Percentiles rank a stretch among this genome's conserved stretches.
Conservation (phyloP, 2,888 invertebrate genomes). For the Seira musarum region DNA sequence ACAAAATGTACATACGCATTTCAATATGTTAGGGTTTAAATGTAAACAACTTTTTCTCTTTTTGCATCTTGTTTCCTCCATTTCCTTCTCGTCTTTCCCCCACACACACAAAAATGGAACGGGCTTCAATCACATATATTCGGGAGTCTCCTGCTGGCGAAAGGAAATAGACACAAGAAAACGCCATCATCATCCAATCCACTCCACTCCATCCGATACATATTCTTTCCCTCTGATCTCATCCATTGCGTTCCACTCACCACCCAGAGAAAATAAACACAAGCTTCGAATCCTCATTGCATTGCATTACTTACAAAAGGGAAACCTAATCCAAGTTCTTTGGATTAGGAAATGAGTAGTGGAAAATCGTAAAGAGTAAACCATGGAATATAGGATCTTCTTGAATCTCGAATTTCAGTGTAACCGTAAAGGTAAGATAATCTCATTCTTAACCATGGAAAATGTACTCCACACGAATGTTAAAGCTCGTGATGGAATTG, state of each 20-base stretch:
- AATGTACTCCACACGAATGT: too few species aligned
- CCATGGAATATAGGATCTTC: too few species aligned
- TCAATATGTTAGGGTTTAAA: constrained; percentile 4
- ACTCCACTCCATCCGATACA: not conserved
- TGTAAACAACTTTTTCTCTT: constrained; percentile 14
- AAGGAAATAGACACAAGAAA: constrained; percentile 39
- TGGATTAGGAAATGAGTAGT: too few species aligned
- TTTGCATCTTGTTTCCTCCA: constrained; percentile 21
- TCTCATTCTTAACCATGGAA: too few species aligned
- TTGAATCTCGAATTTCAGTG: too few species aligned
- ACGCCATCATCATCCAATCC: constrained; percentile 2
- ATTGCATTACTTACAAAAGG: too few species aligned
- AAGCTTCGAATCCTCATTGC: too few species aligned
- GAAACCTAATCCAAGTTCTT: too few species aligned
- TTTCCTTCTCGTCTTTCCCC: constrained; percentile 2
- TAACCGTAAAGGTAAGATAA: too few species aligned
- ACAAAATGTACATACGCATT: too few species aligned
- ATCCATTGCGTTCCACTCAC: not conserved
- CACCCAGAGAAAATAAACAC: not conserved
- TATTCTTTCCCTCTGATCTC: not conserved
- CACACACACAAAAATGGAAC: not conserved
- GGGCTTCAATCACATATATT: constrained; percentile 46
- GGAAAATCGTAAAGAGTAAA: too few species aligned
- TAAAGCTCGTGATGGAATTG: too few species aligned
- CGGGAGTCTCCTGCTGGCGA: constrained; percentile 31